phyloP scores from a whole-genome alignment of 2,113 vertebrate genomes.

The Sinocyclocheilus anophthalmus region DNA sequence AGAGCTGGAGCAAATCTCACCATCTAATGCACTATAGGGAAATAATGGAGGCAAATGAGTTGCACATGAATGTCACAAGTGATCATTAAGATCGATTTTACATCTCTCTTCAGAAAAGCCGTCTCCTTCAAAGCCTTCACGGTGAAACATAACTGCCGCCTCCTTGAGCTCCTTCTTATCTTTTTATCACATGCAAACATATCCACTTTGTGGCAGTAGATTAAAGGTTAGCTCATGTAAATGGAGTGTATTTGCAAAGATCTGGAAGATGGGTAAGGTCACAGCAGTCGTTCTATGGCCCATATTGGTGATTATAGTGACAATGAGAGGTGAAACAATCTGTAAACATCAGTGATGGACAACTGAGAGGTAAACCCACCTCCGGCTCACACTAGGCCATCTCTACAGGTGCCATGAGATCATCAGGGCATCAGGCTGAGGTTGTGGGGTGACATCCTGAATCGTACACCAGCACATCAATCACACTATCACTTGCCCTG shows the following conservation, averaged over 20 bases:
- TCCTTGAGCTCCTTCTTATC: neutral
- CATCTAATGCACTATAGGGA: constrained; percentile 39
- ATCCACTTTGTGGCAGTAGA: constrained; percentile 46
- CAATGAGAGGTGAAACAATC: constrained; percentile 27
- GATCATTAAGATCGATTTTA: constrained; percentile 54
- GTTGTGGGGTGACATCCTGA: constrained; percentile 71
- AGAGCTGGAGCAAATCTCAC: constrained; percentile 36
- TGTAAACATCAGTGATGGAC: constrained; percentile 77
- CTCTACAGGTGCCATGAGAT: constrained; percentile 65
- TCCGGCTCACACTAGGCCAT: constrained; percentile 46
- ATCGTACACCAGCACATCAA: constrained; percentile 73
- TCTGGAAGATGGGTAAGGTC: constrained; percentile 62
- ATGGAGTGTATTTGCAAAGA: constrained; percentile 67
- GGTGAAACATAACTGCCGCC: neutral
- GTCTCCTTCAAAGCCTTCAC: constrained; percentile 26
- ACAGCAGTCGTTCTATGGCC: neutral
- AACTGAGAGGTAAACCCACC: constrained; percentile 74
- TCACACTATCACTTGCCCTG: constrained; percentile 69
- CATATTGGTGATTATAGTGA: neutral
- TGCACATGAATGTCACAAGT: constrained; percentile 51
- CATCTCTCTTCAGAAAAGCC: constrained; percentile 43
- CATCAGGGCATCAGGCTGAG: constrained; percentile 51
- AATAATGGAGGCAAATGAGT: constrained; percentile 53
- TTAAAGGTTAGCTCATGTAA: constrained; percentile 72
- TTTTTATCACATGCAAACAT: constrained; percentile 11